These are phyloP conservation scores for Crotalus viridis DNA, from an alignment of 2,113 vertebrate genomes.

Conservation along the genomic window DNA sequence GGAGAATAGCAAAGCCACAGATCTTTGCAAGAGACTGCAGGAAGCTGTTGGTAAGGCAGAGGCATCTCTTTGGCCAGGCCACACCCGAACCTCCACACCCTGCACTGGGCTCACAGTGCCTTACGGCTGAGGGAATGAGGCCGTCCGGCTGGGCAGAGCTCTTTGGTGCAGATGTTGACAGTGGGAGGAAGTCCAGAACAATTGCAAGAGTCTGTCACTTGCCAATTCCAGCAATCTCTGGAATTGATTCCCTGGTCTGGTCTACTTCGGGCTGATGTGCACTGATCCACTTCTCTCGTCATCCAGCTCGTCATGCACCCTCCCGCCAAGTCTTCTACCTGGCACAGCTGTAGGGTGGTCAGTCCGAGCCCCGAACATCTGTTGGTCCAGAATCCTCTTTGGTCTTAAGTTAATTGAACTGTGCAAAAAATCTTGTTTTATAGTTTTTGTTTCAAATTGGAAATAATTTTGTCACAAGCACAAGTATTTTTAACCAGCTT, in stretches of 20 bases:
- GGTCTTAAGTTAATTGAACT: not conserved
- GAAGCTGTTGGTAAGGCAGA: not conserved
- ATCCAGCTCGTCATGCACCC: not conserved
- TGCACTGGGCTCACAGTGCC: not conserved
- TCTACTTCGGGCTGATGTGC: not conserved
- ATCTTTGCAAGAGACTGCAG: not conserved
- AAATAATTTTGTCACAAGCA: not conserved
- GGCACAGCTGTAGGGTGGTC: not conserved
- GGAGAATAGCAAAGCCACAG: not conserved
- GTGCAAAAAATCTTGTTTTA: not conserved
- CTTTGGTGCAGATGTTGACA: not conserved
- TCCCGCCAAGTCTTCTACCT: not conserved
- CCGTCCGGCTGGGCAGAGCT: not conserved
- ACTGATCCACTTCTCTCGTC: not conserved
- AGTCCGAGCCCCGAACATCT: not conserved
- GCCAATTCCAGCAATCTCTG: not conserved
- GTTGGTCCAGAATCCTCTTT: not conserved
- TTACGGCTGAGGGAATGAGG: not conserved
- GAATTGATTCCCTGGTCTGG: not conserved
- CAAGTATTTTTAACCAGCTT: not conserved
- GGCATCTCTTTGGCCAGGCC: not conserved
- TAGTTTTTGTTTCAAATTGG: not conserved
- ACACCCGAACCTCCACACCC: not conserved
- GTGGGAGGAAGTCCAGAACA: not conserved
- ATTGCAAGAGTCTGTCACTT: not conserved